A percentile compares a stretch with the other conserved stretches of the same genome.
phyloP scores from a whole-genome alignment of 2,888 invertebrate genomes.

The Tenthredo livida region DNA sequence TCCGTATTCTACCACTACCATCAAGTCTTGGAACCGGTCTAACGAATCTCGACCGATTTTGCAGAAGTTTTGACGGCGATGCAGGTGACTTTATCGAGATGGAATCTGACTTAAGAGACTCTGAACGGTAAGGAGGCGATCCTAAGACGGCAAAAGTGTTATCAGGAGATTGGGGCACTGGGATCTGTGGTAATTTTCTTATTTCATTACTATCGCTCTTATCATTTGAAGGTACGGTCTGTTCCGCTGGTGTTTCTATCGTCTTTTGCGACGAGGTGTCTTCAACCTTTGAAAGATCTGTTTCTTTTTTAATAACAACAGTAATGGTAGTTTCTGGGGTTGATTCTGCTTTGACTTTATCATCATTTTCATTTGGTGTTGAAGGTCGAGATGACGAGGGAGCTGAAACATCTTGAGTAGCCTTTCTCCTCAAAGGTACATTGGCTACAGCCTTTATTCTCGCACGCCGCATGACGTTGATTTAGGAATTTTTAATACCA shows the following conservation, averaged over 20 bases:
- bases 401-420: constrained; percentile 59
- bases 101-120: constrained; percentile 63
- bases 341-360: constrained; percentile 33
- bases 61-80: constrained; percentile 80
- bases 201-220: constrained; percentile 17
- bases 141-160: constrained; percentile 1
- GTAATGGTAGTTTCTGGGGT: constrained; percentile 34
- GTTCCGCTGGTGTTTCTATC: neutral
- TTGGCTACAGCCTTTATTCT: constrained; percentile 88
- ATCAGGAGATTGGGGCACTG: constrained; percentile 22
- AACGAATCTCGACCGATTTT: constrained; percentile 82
- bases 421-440: constrained; percentile 81
- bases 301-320: neutral
- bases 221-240: neutral
- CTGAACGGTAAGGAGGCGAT: constrained; percentile 40
- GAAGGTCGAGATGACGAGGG: constrained; percentile 35
- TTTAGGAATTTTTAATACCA: neutral
- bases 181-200: neutral
- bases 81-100: constrained; percentile 72
- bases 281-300: neutral
- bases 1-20: constrained; percentile 77
- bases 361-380: constrained; percentile 11
- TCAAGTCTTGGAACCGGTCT: constrained; percentile 85
- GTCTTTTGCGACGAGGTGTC: neutral
- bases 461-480: constrained; percentile 79